phyloP scores from a whole-genome alignment of 2,888 invertebrate species.

The Hirtodrosophila histrioides region DNA sequence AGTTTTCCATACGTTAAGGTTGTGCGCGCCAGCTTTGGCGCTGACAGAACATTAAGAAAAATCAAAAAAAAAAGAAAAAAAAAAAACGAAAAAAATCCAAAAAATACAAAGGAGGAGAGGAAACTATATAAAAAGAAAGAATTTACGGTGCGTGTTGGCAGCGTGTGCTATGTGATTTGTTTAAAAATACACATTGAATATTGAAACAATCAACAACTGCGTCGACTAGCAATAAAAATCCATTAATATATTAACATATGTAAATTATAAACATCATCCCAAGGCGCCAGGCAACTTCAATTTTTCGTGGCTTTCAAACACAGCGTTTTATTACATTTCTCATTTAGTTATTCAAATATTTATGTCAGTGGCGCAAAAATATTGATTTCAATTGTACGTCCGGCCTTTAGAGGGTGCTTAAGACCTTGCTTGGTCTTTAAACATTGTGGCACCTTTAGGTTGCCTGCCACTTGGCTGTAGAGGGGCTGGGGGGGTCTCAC shows the following conservation, averaged over 20 bases:
- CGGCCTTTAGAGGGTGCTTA: slow-evolving; percentile 27
- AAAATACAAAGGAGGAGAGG: slow-evolving; percentile 2
- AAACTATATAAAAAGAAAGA: slow-evolving; percentile 8
- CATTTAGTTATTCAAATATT: slow-evolving; percentile 43
- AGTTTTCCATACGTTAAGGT: slow-evolving; percentile 69
- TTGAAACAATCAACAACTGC: slow-evolving; percentile 57
- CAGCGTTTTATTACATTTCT: not conserved
- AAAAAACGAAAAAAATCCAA: too few relatives aligned
- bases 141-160: slow-evolving; percentile 53
- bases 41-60: slow-evolving; percentile 7
- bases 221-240: slow-evolving; percentile 42
- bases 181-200: slow-evolving; percentile 28
- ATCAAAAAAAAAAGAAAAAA: slow-evolving; percentile 14
- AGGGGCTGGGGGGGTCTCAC: not conserved
- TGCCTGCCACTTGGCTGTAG: not conserved
- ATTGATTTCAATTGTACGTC: slow-evolving; percentile 64
- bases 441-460: slow-evolving; percentile 24
- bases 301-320: slow-evolving; percentile 19
- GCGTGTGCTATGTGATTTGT: slow-evolving; percentile 44
- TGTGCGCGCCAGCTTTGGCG: slow-evolving; percentile 50
- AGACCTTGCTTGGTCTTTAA: slow-evolving; percentile 28
- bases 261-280: slow-evolving; percentile 59
- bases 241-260: slow-evolving; percentile 62
- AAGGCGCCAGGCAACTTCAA: slow-evolving; percentile 32
- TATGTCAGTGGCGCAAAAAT: slow-evolving; percentile 64